A percentile compares a stretch with the other conserved stretches of the same genome.
Conservation (phyloP, 2,888 invertebrate species). For the Scrobipalpa atriplicella region DNA sequence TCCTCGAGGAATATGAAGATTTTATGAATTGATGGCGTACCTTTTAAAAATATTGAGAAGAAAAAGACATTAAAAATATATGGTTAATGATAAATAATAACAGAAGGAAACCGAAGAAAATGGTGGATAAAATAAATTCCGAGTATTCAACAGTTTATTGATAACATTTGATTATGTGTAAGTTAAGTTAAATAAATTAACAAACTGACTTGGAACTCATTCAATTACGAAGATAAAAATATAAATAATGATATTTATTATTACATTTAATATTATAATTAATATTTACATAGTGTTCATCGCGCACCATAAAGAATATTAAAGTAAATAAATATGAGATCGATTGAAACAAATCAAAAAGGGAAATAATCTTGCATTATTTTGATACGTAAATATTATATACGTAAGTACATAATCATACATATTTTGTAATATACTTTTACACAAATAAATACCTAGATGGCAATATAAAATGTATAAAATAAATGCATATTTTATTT, state of each 20-base stretch:
- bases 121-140: neutral
- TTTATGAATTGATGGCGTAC: too few species aligned
- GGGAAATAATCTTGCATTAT: neutral
- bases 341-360: constrained; percentile 36
- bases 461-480: constrained; percentile 46
- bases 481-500: constrained; percentile 64
- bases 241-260: constrained; percentile 2
- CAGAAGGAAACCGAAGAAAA: neutral
- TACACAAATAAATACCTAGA: constrained; percentile 22
- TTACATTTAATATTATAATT: constrained; percentile 36
- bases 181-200: constrained; percentile 54
- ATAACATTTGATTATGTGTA: constrained; percentile 61
- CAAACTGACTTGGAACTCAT: constrained; percentile 46
- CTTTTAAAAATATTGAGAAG: too few species aligned
- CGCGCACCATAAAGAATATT: constrained; percentile 40
- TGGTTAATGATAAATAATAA: too few species aligned
- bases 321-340: constrained; percentile 56
- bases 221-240: constrained; percentile 35
- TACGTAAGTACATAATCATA: neutral
- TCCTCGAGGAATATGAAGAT: too few species aligned
- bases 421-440: constrained; percentile 38
- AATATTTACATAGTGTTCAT: constrained; percentile 59
- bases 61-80: too few species aligned
- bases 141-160: constrained; percentile 71
- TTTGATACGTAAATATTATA: neutral